Base-by-base conservation (phyloP, 2,888 invertebrate species). In the Cryptosula pallasiana region DNA sequence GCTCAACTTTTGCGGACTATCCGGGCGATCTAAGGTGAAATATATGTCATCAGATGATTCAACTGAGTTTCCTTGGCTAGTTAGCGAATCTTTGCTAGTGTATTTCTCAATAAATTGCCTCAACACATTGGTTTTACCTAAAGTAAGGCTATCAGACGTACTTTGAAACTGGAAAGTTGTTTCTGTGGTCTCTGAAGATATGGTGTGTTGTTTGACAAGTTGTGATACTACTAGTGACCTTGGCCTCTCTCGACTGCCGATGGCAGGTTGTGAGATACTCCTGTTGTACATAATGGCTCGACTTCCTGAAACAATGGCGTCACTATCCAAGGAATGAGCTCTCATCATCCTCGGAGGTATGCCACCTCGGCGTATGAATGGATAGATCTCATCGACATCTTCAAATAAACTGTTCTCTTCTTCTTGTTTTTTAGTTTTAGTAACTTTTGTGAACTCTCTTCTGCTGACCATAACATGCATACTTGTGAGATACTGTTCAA, bases 331-430 rank as follows among this genome's bases (percentile, higher is more conserved):
- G 2, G 63, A 63, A 29, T 32, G 27, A 13, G 63, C 63, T 27
- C 63, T 63, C 57, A 57, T 9, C 57, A 57, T 57, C 32, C 32
- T 63, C n/a, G 95, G 94, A 35, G 94, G 87, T 0, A 94, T 93
- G 71, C 94, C 94, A 78, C 95, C 91, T 0, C 95, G 95, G 75
- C 95, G 88, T 0, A 96, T 94, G 84, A 95, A 96, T 83, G 95
- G 94, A 83, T 96, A 96, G 76, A 96, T 94, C 86, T 95, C 94
- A 87, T 96, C 95, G 78, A 96, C 94, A 86, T 96, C 95, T 78
- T 95, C 94, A 75, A 81, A 79, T 16, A 83, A 75, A 32, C 80
- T 76, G 85, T 95, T 94, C 80, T 94, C 94, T 82, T 93, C 92
- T 23, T 81, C 79, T 5, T 9, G 23, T 13, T n/a, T 16, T 5